A percentile compares a stretch with the other conserved stretches of the same genome.
These are phyloP conservation scores for Platygyra sinensis DNA, from an alignment of 64 coral and sea anemone species.

Conservation along the genomic window DNA sequence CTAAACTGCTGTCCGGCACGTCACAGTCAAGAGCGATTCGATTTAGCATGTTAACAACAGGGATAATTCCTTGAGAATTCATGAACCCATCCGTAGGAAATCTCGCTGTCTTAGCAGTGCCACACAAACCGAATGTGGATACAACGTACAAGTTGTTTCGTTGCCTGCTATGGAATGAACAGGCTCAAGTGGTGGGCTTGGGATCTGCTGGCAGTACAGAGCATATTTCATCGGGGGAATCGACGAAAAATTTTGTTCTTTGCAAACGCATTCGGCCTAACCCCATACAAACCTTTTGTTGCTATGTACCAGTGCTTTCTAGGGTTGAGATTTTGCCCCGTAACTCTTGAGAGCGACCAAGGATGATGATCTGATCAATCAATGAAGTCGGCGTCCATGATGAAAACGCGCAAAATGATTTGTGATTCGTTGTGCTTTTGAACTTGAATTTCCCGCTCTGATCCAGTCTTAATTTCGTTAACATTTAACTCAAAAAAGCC, in stretches of 20 bases:
- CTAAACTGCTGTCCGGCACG: not conserved
- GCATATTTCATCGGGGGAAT: not conserved
- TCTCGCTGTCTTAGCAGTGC: constrained; percentile 36
- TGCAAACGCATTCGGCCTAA: not conserved
- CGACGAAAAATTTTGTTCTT: not conserved
- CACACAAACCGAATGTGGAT: constrained; percentile 39
- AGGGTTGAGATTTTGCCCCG: not conserved
- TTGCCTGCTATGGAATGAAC: not conserved
- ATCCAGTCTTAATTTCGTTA: not conserved
- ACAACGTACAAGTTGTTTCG: not conserved
- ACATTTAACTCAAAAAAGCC: not conserved
- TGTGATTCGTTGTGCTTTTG: not conserved
- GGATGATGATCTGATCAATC: not conserved
- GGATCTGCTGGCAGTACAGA: not conserved
- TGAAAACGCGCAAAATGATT: not conserved
- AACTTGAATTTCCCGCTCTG: not conserved
- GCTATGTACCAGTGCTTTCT: too few species aligned
- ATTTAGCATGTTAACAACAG: constrained; percentile 26
- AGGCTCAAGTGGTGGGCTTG: too few species aligned
- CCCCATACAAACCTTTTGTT: not conserved
- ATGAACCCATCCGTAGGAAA: not conserved
- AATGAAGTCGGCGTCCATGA: not conserved
- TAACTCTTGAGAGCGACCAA: not conserved
- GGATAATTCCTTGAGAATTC: constrained; percentile 1
- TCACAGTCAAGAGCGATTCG: not conserved